Evolutionary conservation across 2,888 invertebrate species (phyloP), one percentile per base, ranked within the genome.

Genomic region (Cabera pusaria): DNA sequence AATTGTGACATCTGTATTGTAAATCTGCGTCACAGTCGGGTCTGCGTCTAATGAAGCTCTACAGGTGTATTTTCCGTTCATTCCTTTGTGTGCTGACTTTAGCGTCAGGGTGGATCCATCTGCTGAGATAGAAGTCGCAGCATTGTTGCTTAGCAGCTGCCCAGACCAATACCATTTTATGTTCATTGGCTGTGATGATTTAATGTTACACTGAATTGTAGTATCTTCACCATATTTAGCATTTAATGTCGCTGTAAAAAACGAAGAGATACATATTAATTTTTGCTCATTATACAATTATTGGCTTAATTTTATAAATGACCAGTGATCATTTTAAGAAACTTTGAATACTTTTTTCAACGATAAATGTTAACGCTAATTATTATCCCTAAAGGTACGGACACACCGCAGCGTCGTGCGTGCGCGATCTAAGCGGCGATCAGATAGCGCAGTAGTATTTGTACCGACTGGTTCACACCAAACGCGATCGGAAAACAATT

Each of bases 161-260:
- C 32, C 24, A 7, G 12, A 12, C 1, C 6, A 8, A 8, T 8
- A 33, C 32, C 32, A 33, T 19, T 12, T 23, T 33, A 33, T 24
- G 18, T 4, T 18, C 1, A 33, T 24, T 3, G 32, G 32, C 4
- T 18, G 8, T 3, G 17, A 6, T 18, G 32, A 33, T 4, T 33
- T 11, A 4, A 33, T 33, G 10, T 24, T 16, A 18, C 54, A 54
- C 5, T 27, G 25, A 5, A 54, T 26, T 3, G 33, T 31, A 5
- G 11, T 18, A 8, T 36, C 23, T 28, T 21, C 22, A n/a, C 35
- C 38, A 4, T 46, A 51, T 16, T 36, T 26, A 1, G 26, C 14
- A 16, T 9, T 8, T 4, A 18, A 28, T 2, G 5, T 37, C 3
- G 8, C 50, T 52, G 6, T 22, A 26, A 39, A 14, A 6, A n/a